Evolutionary conservation across 2,888 invertebrate species (phyloP).

Genomic region (Strigamia maritima): DNA sequence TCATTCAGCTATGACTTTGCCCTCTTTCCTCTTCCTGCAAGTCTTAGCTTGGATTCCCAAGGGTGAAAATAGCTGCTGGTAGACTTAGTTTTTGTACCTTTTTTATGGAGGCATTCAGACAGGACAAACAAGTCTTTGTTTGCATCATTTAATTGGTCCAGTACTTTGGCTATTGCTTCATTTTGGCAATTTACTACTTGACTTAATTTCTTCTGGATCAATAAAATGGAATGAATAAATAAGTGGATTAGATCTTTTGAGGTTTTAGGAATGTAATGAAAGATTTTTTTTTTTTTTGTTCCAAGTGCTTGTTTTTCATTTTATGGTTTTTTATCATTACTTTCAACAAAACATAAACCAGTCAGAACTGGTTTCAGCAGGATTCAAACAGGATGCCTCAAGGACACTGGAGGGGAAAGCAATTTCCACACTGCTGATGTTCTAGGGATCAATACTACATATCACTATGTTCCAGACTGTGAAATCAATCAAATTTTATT

Average conservation of each 20-base stretch:
- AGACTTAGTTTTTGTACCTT: not conserved
- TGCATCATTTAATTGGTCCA: constrained; percentile 21
- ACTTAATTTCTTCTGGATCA: not conserved
- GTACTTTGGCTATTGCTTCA: constrained; percentile 8
- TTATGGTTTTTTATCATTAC: not conserved
- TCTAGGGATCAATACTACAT: not conserved
- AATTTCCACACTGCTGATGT: not conserved
- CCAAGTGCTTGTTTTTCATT: not conserved
- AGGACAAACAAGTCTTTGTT: constrained; percentile 3
- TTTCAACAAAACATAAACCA: not conserved
- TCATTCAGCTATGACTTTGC: not conserved
- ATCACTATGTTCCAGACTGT: not conserved
- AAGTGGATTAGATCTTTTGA: not conserved
- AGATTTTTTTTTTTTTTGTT: not conserved
- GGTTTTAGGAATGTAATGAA: not conserved
- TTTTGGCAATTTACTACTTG: not conserved
- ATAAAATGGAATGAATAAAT: not conserved
- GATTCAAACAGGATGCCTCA: constrained; percentile 16
- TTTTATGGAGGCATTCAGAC: not conserved
- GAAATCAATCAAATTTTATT: not conserved
- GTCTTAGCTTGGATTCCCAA: not conserved
- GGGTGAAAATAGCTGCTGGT: not conserved
- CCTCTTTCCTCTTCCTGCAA: constrained; percentile 8
- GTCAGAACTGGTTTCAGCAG: not conserved
- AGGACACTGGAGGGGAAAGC: not conserved